phyloP scores from a whole-genome alignment of 2,888 invertebrate species.

The Xanthostigma xanthostigma region DNA sequence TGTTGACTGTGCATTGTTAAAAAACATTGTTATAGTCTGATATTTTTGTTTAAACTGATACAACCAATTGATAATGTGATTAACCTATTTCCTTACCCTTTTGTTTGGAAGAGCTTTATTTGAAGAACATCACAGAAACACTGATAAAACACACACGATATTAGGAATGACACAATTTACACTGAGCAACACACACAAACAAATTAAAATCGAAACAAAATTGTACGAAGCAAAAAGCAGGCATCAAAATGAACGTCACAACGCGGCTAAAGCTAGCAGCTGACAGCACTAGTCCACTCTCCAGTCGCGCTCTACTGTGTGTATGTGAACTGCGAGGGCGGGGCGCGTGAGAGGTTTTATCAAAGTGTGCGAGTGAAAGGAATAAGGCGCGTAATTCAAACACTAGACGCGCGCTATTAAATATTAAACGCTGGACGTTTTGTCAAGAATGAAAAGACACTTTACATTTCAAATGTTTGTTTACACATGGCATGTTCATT shows the following conservation, averaged over 20 bases:
- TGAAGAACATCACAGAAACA: not conserved
- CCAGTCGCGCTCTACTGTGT: not conserved
- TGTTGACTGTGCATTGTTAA: no score
- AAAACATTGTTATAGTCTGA: no score
- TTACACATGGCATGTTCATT: no score
- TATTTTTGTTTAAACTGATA: no score
- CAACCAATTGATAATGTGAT: no score
- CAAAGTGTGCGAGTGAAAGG: no score
- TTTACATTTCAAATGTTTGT: no score
- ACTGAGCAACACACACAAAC: conserved; percentile 1
- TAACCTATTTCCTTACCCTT: no score
- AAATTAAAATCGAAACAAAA: conserved; percentile 1
- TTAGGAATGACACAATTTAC: not conserved
- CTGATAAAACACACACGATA: not conserved
- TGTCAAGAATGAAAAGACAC: no score
- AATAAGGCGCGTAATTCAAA: no score
- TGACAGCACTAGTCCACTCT: not conserved
- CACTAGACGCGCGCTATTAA: no score
- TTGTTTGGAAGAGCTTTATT: not conserved
- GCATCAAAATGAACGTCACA: not conserved
- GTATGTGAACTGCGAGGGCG: not conserved
- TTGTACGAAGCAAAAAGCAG: conserved; percentile 1
- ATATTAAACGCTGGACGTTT: no score
- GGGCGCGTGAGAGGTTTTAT: not conserved
- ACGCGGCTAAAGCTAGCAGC: not conserved